Conservation (phyloP, 2,888 invertebrate species). For the Brassicogethes aeneus region DNA sequence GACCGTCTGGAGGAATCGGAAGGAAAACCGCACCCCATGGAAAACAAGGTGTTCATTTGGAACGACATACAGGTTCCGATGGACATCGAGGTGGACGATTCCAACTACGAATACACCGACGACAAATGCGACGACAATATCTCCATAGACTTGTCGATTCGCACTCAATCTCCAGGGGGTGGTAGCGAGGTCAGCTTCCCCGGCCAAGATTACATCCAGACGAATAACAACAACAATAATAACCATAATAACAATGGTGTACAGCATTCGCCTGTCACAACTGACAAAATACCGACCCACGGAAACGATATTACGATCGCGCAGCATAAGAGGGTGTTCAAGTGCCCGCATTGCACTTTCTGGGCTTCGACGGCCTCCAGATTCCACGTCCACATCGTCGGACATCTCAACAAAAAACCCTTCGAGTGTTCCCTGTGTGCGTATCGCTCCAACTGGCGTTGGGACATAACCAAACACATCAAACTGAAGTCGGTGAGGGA, state of each 20-base stretch:
- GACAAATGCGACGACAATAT: conserved; percentile 36
- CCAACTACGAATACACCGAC: conserved; percentile 35
- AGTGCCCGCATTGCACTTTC: conserved; percentile 86
- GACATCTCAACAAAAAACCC: conserved; percentile 86
- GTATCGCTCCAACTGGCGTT: conserved; percentile 92
- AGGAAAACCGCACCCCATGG: conserved; percentile 62
- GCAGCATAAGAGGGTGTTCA: conserved; percentile 71
- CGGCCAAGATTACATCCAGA: conserved; percentile 22
- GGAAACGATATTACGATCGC: conserved; percentile 50
- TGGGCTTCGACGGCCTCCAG: conserved; percentile 89
- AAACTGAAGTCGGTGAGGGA: conserved; percentile 80
- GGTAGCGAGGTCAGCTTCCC: conserved; percentile 33
- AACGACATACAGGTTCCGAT: conserved; percentile 52
- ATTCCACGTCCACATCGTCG: conserved; percentile 90
- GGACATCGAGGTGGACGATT: conserved; percentile 34
- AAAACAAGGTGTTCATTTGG: conserved; percentile 76
- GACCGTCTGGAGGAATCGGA: conserved; percentile 23
- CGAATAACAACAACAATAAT: conserved; percentile 12
- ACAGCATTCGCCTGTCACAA: conserved; percentile 26
- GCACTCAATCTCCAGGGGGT: conserved; percentile 37
- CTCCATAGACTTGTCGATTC: conserved; percentile 34
- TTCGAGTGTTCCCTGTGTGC: conserved; percentile 93
- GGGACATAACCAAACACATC: conserved; percentile 95
- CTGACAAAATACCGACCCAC: conserved; percentile 53
- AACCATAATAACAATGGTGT: not conserved